Evolutionary conservation across 2,888 invertebrate species (phyloP), one percentile per base, ranked within the genome.

Genomic region (Pseudolycoriella hygida): DNA sequence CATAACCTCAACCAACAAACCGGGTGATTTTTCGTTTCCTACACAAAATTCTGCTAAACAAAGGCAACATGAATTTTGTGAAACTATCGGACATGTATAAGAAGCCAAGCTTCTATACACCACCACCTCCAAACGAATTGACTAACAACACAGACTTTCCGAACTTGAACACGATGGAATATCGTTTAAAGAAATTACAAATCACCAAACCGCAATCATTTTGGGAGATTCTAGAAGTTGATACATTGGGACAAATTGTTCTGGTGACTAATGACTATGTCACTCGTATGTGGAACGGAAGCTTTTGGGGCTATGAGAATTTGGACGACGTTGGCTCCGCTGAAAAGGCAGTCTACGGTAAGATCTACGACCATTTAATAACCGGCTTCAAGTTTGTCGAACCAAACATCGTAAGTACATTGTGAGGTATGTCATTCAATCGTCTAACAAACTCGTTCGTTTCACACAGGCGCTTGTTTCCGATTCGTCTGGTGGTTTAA

Each of bases 111-210:
- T 25, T 25, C 8, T 25, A 25, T 25, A 25, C 25, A 6, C 62
- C 58, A 8, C 64, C 64, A 10, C 51, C 54, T 12, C 58, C 57
- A 43, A 39, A 40, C 14, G 52, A 51, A 5, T 46, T 64, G 43
- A 55, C 54, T 3, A 49, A 44, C 10, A 57, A 60, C 47, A 55
- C 60, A 1, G 50, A 58, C n/a, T 63, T 62, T 50, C 64, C 64
- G 4, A 64, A 64, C 54, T 53, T 64, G 11, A 64, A 64, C 53
- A 60, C 61, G 3, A 51, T 53, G 11, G 64, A 64, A 47, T 60
- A 62, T 49, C 58, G 59, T 12, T 57, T 56, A 14, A 58, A 58
- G 15, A 53, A 57, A 15, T 53, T 56, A 1, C 57, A 63, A 48
- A 50, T 55, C 8, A 54, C 55, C 4, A 25, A 25, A 12, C 52